phyloP scores from a whole-genome alignment of 2,113 vertebrate species.

The Eretmochelys imbricata region DNA sequence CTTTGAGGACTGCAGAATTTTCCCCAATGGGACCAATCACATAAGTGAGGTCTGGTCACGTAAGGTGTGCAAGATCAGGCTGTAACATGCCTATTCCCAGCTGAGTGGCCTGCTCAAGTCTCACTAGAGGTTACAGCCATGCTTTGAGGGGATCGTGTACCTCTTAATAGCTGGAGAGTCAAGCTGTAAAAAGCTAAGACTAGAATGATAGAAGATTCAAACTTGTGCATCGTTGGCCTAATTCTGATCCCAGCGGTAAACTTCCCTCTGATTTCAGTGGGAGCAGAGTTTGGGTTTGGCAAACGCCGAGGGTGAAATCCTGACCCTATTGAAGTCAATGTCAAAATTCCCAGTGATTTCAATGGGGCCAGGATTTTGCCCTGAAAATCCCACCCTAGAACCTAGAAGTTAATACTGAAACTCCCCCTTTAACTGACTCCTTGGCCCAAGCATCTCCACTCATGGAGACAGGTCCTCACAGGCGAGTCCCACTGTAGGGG shows the following conservation, averaged over 20 bases:
- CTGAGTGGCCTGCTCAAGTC: background rate
- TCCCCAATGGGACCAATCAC: background rate
- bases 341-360: no score
- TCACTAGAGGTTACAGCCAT: background rate
- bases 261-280: no score
- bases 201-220: background rate
- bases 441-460: no score
- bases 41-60: background rate
- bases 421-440: no score
- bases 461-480: no score
- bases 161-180: background rate
- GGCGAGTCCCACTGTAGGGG: no score
- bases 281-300: no score
- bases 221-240: background rate
- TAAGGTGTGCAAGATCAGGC: background rate
- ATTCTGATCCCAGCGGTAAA: background rate
- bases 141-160: background rate
- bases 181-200: background rate
- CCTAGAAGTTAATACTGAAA: no score
- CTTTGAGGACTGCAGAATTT: background rate
- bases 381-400: no score
- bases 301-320: no score
- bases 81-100: background rate
- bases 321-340: no score
- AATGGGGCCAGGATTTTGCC: no score